These are phyloP conservation scores for Hydrophis major DNA, from an alignment of 2,797 vertebrate genomes.

Conservation along the genomic window DNA sequence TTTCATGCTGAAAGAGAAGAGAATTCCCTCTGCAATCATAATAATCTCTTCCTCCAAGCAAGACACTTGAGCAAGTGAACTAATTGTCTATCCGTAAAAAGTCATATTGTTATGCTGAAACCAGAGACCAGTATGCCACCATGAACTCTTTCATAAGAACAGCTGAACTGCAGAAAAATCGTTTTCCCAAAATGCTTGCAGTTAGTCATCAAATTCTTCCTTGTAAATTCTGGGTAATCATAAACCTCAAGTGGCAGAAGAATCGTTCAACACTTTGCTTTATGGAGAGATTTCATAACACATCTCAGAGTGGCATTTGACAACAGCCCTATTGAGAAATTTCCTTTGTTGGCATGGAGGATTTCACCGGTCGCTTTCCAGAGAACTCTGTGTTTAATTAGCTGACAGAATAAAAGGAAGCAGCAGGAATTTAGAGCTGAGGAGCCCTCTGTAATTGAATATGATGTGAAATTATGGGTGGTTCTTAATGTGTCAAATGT, in stretches of 20 bases:
- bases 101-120: not conserved
- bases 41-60: not conserved
- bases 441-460: conserved; percentile 33
- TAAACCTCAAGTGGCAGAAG: conserved; percentile 7
- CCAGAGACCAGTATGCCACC: not conserved
- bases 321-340: conserved; percentile 39
- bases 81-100: conserved; percentile 6
- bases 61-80: not conserved
- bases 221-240: conserved; percentile 26
- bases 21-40: not conserved
- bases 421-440: conserved; percentile 21
- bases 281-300: conserved; percentile 30
- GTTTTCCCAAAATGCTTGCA: conserved; percentile 9
- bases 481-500: conserved; percentile 28
- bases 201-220: conserved; percentile 9
- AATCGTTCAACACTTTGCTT: conserved; percentile 28
- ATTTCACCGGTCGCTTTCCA: conserved; percentile 43
- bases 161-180: conserved; percentile 19
- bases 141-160: conserved; percentile 2
- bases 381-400: conserved; percentile 59
- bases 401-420: conserved; percentile 37
- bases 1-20: not conserved
- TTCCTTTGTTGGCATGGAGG: conserved; percentile 21
- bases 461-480: not conserved
- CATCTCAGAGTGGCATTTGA: conserved; percentile 30